phyloP scores from a whole-genome alignment of 2,113 vertebrate genomes.

The Chrysemys picta region DNA sequence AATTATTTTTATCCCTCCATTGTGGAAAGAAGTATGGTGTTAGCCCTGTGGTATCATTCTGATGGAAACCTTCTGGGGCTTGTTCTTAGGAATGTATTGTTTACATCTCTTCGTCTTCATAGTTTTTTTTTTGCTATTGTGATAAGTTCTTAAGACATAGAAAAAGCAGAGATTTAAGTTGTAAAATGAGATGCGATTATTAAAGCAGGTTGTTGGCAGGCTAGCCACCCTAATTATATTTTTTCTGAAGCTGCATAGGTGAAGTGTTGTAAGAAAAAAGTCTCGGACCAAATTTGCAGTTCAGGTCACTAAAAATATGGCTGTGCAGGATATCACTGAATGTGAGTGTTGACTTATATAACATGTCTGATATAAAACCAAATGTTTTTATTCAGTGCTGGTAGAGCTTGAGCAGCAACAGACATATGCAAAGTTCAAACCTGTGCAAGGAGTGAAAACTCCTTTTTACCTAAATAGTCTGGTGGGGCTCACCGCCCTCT shows the following conservation, averaged over 20 bases:
- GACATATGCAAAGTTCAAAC: background rate
- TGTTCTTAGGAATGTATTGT: background rate
- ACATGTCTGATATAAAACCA: background rate
- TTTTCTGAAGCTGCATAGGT: background rate
- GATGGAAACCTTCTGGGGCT: background rate
- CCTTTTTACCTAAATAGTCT: background rate
- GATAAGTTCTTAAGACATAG: background rate
- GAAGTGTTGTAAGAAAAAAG: background rate
- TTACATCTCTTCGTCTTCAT: background rate
- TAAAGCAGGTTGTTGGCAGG: background rate
- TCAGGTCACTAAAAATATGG: background rate
- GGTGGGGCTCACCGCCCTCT: background rate
- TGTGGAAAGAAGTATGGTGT: background rate
- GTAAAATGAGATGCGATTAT: background rate
- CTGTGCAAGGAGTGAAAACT: background rate
- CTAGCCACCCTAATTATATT: background rate
- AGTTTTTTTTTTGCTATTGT: background rate
- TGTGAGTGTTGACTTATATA: background rate
- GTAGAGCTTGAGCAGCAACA: background rate
- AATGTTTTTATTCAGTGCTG: background rate
- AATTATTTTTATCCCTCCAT: background rate
- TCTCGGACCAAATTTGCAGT: background rate
- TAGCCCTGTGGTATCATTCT: background rate
- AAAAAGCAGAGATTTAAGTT: background rate
- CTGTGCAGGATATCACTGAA: background rate